Conservation (phyloP, 2,888 invertebrate species). For the Peribatodes rhomboidaria region DNA sequence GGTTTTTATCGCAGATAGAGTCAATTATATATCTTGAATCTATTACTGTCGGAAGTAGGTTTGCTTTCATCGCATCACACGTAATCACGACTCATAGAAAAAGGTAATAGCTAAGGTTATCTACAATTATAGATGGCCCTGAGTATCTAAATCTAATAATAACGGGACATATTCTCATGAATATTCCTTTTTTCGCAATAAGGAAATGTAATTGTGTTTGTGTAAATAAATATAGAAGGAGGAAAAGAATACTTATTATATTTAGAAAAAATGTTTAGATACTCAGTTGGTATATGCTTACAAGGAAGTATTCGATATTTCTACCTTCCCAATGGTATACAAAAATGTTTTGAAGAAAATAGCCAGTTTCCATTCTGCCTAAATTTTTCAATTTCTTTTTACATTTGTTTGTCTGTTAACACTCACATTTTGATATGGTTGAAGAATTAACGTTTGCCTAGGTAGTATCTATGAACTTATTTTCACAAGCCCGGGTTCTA, state of each 20-base stretch:
- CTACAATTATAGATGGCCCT: not conserved
- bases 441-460: no score
- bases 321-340: not conserved
- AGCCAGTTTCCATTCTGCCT: no score
- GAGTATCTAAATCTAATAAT: constrained; percentile 2
- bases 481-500: no score
- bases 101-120: no score
- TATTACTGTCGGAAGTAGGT: no score
- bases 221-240: constrained; percentile 6
- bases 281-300: not conserved
- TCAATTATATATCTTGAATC: no score
- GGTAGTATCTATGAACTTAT: no score
- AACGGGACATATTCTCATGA: constrained; percentile 7
- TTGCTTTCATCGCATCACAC: not conserved
- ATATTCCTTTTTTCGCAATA: constrained; percentile 11
- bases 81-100: not conserved
- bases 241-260: constrained; percentile 10
- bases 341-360: not conserved
- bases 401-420: no score
- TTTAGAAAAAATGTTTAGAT: not conserved
- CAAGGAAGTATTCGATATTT: not conserved
- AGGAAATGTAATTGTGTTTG: constrained; percentile 15
- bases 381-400: no score
- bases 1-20: no score
- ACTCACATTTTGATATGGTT: no score